Evolutionary conservation across 2,888 invertebrate genomes (phyloP), one percentile per base, ranked within the genome.

Genomic region (Lymantria monacha): DNA sequence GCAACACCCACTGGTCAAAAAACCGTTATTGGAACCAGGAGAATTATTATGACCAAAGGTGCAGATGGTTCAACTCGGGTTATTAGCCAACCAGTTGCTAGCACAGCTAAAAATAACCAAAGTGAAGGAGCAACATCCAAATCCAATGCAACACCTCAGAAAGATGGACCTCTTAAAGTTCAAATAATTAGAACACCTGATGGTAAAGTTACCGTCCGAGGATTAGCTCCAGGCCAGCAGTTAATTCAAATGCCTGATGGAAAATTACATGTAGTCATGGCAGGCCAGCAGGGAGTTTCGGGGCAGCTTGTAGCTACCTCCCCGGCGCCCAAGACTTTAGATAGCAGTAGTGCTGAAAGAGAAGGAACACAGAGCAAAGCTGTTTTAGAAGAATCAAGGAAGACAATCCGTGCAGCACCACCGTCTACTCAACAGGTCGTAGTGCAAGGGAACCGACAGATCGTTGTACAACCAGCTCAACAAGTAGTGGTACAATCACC

Each of bases 201-300:
- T 82, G 98, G 98, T 22, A 97, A 97, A 85, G 92, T 98, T 12
- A 97, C 97, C 69, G 98, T 98, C 1, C 94, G 97, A 55, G 98
- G 98, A 0, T 92, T 98, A 9, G 93, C 97, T 82, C 96, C 97
- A 43, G 98, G 98, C 48, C 98, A 98, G 77, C 98, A 98, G 76
- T 89, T 98, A 50, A 95, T 98, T 42, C 97, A 98, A 79, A 95
- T 97, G 93, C 96, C 98, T 0, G 98, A 98, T 81, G 98, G 98
- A 0, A 97, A 97, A 79, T 87, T 98, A 22, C 98, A 98, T 76
- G 95, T 98, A 13, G 92, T 96, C 36, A 95, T 94, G 78, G 93
- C 94, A 9, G 92, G 93, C 8, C 94, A 94, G 72, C 89, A 93
- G 42, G 92, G 92, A 12, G 80, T 87, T 54, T 70, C 81, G 0